These are phyloP conservation scores for Tetranychus truncatus DNA, from an alignment of 2,888 invertebrate species.

Conservation along the genomic window DNA sequence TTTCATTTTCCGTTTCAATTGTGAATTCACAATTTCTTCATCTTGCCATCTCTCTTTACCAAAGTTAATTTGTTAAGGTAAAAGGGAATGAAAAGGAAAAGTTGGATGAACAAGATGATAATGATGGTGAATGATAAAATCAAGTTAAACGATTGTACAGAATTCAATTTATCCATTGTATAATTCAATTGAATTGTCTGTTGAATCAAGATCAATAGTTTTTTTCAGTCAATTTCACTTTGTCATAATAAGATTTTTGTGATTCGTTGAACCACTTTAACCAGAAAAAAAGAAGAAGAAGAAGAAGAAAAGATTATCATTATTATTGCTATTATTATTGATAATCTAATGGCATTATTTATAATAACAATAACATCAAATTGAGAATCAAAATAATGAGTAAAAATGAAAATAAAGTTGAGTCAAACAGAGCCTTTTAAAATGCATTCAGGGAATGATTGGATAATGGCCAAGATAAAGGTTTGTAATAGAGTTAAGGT, in stretches of 20 bases:
- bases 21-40: no score
- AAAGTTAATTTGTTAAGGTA: neutral
- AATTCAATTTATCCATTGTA: neutral
- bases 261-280: neutral
- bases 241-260: neutral
- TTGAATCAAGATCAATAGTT: neutral
- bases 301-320: no score
- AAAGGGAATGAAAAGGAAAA: neutral
- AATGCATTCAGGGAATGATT: no score
- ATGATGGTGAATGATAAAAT: neutral
- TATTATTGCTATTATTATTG: neutral
- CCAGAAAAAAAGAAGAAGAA: neutral
- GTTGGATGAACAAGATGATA: neutral
- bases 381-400: neutral
- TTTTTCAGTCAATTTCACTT: neutral
- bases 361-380: neutral
- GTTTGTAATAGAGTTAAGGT: no score
- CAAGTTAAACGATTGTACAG: neutral
- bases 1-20: no score
- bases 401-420: no score
- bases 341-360: neutral
- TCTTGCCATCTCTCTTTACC: no score
- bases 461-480: no score
- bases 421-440: no score
- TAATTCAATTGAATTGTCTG: neutral